These are phyloP conservation scores for Callipepla californica DNA, from an alignment of 2,113 vertebrate species.

Conservation along the genomic window DNA sequence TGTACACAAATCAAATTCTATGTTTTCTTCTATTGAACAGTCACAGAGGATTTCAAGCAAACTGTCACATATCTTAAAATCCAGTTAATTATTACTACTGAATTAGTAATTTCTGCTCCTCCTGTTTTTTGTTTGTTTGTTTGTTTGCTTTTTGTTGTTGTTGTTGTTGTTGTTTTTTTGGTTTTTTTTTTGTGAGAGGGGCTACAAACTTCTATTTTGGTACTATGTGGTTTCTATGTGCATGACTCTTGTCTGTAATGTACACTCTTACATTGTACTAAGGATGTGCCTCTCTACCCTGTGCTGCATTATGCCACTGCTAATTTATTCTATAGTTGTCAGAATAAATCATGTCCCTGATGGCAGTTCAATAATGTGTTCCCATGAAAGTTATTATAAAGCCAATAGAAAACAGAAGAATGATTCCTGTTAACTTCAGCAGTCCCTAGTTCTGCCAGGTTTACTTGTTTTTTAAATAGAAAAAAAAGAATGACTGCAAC, in stretches of 20 bases:
- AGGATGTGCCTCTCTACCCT: not conserved
- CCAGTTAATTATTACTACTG: not conserved
- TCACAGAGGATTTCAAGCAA: not conserved
- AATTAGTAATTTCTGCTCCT: not conserved
- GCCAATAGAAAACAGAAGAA: slow-evolving; percentile 24
- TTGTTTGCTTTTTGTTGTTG: too few species aligned
- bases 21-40: not conserved
- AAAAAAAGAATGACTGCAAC: not conserved
- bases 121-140: not conserved
- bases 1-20: not conserved
- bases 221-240: not conserved
- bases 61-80: not conserved
- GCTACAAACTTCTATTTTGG: not conserved
- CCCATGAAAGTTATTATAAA: slow-evolving; percentile 17
- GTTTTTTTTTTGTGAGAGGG: not conserved
- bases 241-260: not conserved
- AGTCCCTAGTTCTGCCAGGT: not conserved
- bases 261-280: not conserved
- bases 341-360: slow-evolving; percentile 19
- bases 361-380: slow-evolving; percentile 9
- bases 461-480: not conserved
- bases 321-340: not conserved
- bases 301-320: not conserved
- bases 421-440: not conserved
- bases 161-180: too few species aligned